Evolutionary conservation across 2,113 vertebrate genomes (phyloP).

Genomic region (Pseudorasbora parva): DNA sequence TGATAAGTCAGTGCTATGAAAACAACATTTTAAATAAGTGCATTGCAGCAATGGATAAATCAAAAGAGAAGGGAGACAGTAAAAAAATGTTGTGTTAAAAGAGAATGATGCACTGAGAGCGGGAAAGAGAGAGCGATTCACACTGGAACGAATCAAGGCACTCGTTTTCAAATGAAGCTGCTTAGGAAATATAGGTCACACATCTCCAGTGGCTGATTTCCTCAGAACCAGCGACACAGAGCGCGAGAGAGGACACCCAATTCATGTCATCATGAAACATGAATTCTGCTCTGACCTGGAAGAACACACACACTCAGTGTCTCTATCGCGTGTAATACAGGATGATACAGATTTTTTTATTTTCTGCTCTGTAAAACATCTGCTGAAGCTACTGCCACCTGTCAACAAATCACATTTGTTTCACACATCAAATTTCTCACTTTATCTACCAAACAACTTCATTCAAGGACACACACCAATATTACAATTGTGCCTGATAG

Average conservation of each 20-base stretch:
- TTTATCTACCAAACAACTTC: not conserved
- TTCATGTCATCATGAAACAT: not conserved
- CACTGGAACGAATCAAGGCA: conserved; percentile 46
- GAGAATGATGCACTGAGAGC: conserved; percentile 45
- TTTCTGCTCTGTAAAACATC: not conserved
- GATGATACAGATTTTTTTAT: not conserved
- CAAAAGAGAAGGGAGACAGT: conserved; percentile 13
- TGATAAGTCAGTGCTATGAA: not conserved
- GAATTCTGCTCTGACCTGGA: conserved; percentile 42
- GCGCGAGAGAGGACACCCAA: conserved; percentile 35
- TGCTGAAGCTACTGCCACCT: conserved; percentile 15
- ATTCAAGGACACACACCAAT: not conserved
- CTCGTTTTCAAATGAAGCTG: conserved; percentile 55
- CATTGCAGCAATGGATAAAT: not conserved
- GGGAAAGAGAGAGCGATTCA: conserved; percentile 6
- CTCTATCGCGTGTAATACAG: not conserved
- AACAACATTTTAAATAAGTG: conserved; percentile 16
- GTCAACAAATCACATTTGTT: not conserved
- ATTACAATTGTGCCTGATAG: too few species aligned
- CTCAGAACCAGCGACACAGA: conserved; percentile 58
- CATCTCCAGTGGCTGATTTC: conserved; percentile 73
- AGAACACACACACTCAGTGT: not conserved
- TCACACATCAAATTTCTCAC: too few species aligned
- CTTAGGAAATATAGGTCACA: conserved; percentile 76
- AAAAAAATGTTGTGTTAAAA: conserved; percentile 21